Conservation (phyloP, 2,797 vertebrate genomes). For the Agapornis canus region DNA sequence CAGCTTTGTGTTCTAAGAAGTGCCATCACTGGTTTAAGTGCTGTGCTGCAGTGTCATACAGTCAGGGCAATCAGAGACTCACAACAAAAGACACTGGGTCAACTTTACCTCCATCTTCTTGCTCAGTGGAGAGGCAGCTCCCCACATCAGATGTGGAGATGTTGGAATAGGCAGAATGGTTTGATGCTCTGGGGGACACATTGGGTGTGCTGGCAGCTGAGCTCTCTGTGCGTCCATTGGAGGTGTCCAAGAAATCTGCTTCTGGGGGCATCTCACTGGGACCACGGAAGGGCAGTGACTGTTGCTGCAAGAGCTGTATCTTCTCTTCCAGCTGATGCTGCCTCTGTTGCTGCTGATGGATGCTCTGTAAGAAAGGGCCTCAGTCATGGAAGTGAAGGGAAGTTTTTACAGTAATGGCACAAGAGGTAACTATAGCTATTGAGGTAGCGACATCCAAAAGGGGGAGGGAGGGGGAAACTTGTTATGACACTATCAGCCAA, state of each 20-base stretch:
- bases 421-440: neutral
- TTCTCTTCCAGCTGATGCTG: slow-evolving; percentile 95
- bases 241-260: slow-evolving; percentile 82
- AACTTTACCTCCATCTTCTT: slow-evolving; percentile 85
- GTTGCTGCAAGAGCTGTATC: slow-evolving; percentile 89
- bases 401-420: neutral
- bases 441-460: neutral
- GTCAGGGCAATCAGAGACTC: neutral
- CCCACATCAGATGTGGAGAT: slow-evolving; percentile 85
- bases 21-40: neutral
- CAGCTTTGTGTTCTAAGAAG: neutral
- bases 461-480: neutral
- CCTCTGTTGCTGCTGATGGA: slow-evolving; percentile 92
- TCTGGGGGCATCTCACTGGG: slow-evolving; percentile 77
- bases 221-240: slow-evolving; percentile 81
- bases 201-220: slow-evolving; percentile 91
- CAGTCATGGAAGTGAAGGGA: neutral
- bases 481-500: neutral
- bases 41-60: neutral
- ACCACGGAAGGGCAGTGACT: slow-evolving; percentile 85
- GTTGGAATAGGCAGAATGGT: slow-evolving; percentile 86
- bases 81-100: neutral
- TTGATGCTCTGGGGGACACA: slow-evolving; percentile 89
- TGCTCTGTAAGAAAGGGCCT: slow-evolving; percentile 76
- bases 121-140: slow-evolving; percentile 82